A percentile compares a stretch with the other conserved stretches of the same genome.
These are phyloP conservation scores for Epizoanthus scotinus DNA, from an alignment of 92 coral and sea anemone genomes.

Conservation along the genomic window DNA sequence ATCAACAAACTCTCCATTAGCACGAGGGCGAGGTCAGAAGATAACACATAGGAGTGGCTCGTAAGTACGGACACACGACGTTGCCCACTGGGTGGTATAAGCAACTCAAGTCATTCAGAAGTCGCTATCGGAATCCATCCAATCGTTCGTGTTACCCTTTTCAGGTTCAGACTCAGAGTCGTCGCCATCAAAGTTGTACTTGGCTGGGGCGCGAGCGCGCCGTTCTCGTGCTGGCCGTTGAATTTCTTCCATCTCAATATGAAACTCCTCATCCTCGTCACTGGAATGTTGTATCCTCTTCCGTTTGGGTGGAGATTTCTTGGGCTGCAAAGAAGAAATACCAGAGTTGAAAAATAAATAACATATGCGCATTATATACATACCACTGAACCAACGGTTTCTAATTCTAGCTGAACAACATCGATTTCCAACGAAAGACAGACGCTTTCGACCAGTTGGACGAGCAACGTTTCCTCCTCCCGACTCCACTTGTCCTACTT, in stretches of 20 bases:
- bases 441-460: too few relatives aligned
- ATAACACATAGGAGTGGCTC: too few relatives aligned
- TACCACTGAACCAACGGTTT: too few relatives aligned
- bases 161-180: background rate
- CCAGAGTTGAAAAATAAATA: too few relatives aligned
- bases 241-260: background rate
- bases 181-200: slow-evolving; percentile 18
- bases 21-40: too few relatives aligned
- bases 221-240: slow-evolving; percentile 31
- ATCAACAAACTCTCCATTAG: too few relatives aligned
- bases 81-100: background rate
- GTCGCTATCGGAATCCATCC: slow-evolving; percentile 41
- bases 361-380: background rate
- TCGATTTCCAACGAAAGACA: too few relatives aligned
- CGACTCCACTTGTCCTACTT: too few relatives aligned
- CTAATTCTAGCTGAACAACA: too few relatives aligned
- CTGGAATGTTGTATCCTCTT: slow-evolving; percentile 15
- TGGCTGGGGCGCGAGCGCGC: slow-evolving; percentile 20
- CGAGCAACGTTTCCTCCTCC: too few relatives aligned
- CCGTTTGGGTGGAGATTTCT: slow-evolving; percentile 33
- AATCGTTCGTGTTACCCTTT: slow-evolving; percentile 10
- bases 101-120: slow-evolving; percentile 4
- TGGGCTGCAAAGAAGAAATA: slow-evolving; percentile 14
- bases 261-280: slow-evolving; percentile 19
- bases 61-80: too few relatives aligned